Base-by-base conservation (phyloP, 2,797 vertebrate species). In the Yasuhikotakia modesta region DNA sequence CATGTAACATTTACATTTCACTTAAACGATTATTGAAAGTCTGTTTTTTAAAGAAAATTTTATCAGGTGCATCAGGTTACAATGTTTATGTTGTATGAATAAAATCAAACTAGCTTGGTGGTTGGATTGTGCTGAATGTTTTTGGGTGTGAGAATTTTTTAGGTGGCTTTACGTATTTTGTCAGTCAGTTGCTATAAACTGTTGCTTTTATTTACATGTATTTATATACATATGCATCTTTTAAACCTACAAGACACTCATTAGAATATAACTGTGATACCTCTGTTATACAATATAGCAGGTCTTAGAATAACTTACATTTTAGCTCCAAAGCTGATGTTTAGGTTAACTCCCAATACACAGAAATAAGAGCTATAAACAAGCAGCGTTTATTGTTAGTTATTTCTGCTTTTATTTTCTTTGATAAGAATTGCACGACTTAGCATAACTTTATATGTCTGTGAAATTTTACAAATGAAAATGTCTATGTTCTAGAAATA, bases 111-210 rank as follows among this genome's bases (percentile, higher is more conserved):
- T 13, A 27, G 50, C 65, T 52, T 66, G 63, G n/a, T n/a, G n/a
- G n/a, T n/a, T n/a, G n/a, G n/a, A n/a, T n/a, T n/a, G n/a, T n/a
- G n/a, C n/a, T n/a, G n/a, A n/a, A n/a, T n/a, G 45, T 82, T 45
- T 76, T 77, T 83, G 70, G 22, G 65, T 85, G 81, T 75, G 43
- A 74, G 69, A 82, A 27, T 79, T 65, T 82, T 81, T 67, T 60
- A 71, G 52, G 48, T 82, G 52, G 73, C n/a, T 76, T 60, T 13
- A 46, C 70, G 68, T 74, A 43, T 70, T 60, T 60, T 79, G 58
- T 70, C 16, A 19, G 64, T 74, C 43, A 70, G n/a, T n/a, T n/a
- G n/a, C n/a, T n/a, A 50, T 81, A 67, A 58, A 57, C 72, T 70
- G 69, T 70, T 35, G 60, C 48, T 46, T 71, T 84, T 35, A 53